Percentiles rank a stretch among this genome's conserved stretches.
Evolutionary conservation across 2,113 vertebrate species (phyloP).

Genomic region (Centropus bengalensis): DNA sequence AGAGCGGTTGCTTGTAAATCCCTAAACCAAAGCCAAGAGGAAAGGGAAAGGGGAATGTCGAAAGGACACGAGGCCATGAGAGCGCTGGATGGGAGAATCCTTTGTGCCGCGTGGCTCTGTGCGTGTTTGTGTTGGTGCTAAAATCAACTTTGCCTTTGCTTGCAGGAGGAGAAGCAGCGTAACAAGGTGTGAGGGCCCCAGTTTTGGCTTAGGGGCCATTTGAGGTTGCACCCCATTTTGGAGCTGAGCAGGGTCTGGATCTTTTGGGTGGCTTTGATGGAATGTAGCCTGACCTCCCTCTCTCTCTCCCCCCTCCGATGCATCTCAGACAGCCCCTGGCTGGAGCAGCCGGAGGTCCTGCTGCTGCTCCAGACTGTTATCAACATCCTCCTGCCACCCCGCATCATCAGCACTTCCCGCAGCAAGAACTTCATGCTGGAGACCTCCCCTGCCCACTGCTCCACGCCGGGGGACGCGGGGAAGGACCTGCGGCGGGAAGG

Average conservation of each 20-base stretch:
- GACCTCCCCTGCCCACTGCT: constrained; percentile 95
- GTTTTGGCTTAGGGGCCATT: constrained; percentile 22
- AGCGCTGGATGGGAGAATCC: neutral
- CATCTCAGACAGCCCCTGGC: constrained; percentile 90
- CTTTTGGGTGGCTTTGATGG: neutral
- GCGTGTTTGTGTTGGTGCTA: neutral
- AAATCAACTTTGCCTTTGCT: constrained; percentile 56
- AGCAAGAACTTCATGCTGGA: constrained; percentile 99
- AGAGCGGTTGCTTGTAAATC: constrained; percentile 33
- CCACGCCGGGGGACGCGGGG: constrained; percentile 91
- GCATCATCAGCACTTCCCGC: constrained; percentile 96
- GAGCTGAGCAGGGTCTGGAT: constrained; percentile 51
- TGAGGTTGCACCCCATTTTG: constrained; percentile 29
- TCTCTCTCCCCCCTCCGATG: constrained; percentile 45
- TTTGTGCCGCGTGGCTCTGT: neutral
- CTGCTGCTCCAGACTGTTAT: constrained; percentile 96
- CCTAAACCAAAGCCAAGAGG: constrained; percentile 17
- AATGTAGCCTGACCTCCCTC: constrained; percentile 33
- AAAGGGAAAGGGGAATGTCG: neutral
- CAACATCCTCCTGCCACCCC: constrained; percentile 94
- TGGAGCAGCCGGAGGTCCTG: constrained; percentile 94
- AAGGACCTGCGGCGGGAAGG: constrained; percentile 94
- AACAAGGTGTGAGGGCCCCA: constrained; percentile 31
- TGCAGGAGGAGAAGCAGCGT: constrained; percentile 54
- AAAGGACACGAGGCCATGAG: neutral